Conservation (phyloP, 2,113 vertebrate species). For the Numida meleagris region DNA sequence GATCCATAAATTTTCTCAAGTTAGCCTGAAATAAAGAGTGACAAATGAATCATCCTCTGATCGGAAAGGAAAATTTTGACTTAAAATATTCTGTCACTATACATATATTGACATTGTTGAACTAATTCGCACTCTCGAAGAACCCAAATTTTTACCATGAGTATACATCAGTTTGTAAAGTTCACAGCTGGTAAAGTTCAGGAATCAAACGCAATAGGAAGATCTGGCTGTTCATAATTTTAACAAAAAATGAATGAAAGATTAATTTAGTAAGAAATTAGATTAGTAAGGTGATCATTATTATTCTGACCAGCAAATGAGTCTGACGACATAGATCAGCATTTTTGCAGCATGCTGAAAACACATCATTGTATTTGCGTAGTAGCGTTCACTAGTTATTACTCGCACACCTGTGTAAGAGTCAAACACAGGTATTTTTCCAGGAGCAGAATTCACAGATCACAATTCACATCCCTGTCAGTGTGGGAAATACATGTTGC, state of each 20-base stretch:
- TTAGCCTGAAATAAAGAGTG: constrained; percentile 80
- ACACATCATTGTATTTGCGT: fast-evolving
- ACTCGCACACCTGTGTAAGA: background rate
- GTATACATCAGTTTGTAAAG: background rate
- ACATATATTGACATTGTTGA: background rate
- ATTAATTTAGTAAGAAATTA: background rate
- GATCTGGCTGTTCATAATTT: background rate
- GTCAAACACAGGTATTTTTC: background rate
- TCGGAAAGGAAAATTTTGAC: background rate
- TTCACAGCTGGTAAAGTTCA: background rate
- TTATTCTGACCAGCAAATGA: background rate
- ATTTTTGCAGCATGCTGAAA: background rate
- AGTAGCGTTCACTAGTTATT: background rate
- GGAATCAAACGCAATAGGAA: background rate
- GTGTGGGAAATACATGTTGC: background rate
- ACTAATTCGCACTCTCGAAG: background rate
- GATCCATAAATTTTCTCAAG: constrained; percentile 93
- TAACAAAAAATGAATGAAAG: background rate
- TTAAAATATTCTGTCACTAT: background rate
- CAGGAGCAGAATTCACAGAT: background rate
- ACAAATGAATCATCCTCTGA: background rate
- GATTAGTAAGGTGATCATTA: background rate
- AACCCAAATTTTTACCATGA: background rate
- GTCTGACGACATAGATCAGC: background rate
- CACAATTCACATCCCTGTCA: background rate